A percentile compares a stretch with the other conserved stretches of the same genome.
Evolutionary conservation across 2,113 vertebrate genomes (phyloP).

Genomic region (Prunella fulvescens): DNA sequence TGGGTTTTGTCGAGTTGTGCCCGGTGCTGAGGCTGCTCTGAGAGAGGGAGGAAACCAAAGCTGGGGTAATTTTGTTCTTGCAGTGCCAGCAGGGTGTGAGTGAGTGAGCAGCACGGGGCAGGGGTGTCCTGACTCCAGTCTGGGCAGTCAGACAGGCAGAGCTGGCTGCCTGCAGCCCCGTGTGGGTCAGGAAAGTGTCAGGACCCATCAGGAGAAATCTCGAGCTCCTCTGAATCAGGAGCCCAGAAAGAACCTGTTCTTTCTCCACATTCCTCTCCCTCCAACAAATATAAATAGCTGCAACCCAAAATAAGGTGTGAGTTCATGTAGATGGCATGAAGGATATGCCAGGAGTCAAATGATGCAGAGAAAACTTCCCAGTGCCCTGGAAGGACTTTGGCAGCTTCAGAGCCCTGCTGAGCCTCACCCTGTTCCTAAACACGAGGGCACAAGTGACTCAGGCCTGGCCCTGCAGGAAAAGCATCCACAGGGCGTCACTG

Average conservation of each 20-base stretch:
- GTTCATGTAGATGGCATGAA: background rate
- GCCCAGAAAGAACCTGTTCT: background rate
- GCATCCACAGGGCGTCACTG: background rate
- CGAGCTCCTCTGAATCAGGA: background rate
- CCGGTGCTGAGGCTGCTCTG: background rate
- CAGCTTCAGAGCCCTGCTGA: background rate
- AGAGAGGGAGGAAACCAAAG: background rate
- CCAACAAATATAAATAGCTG: background rate
- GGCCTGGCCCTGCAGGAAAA: background rate
- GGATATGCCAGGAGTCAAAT: background rate
- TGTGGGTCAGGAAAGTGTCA: background rate
- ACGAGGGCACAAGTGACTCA: background rate
- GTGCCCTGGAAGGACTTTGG: background rate
- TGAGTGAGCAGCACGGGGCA: background rate
- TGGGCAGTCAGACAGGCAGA: background rate
- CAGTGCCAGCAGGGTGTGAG: background rate
- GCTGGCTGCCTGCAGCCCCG: background rate
- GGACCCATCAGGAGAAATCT: background rate
- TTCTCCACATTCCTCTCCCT: background rate
- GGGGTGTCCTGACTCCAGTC: background rate
- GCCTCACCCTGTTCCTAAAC: constrained; percentile 51
- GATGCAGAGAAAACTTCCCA: background rate
- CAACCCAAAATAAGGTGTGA: background rate
- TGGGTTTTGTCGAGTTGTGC: accelerated
- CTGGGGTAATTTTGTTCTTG: accelerated